Evolutionary conservation across 1,140 invertebrate species (phyloP).

Genomic region (Theocolax elegans): DNA sequence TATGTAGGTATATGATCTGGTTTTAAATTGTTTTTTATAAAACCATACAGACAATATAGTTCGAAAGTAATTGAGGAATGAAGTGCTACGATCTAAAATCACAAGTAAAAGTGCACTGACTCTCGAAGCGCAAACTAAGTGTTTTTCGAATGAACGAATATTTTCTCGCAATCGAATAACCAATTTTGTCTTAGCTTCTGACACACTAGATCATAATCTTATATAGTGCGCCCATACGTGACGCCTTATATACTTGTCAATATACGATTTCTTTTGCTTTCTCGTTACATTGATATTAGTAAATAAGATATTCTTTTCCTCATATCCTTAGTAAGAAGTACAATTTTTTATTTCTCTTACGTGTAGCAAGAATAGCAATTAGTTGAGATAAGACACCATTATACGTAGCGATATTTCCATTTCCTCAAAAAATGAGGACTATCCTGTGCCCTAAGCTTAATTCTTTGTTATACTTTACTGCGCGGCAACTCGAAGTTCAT

Average conservation of each 20-base stretch:
- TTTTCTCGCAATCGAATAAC: conserved; percentile 22
- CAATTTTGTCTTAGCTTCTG: conserved; percentile 36
- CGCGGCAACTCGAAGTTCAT: background rate
- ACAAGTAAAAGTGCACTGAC: conserved; percentile 18
- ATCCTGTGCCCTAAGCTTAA: conserved; percentile 21
- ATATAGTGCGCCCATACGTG: conserved; percentile 37
- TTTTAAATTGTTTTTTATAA: background rate
- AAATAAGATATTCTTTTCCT: conserved; percentile 46
- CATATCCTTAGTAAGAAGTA: conserved; percentile 51
- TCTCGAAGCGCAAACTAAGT: conserved; percentile 25
- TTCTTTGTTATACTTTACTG: conserved; percentile 3
- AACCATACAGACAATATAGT: conserved; percentile 19
- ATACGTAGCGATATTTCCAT: conserved; percentile 58
- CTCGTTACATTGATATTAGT: conserved; percentile 43
- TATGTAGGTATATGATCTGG: background rate
- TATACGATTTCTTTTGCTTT: conserved; percentile 41
- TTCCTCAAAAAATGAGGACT: conserved; percentile 38
- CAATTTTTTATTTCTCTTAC: conserved; percentile 53
- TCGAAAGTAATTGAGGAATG: conserved; percentile 25
- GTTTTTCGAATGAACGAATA: conserved; percentile 19
- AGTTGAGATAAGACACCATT: conserved; percentile 62
- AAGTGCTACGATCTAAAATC: conserved; percentile 35
- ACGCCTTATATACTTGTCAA: conserved; percentile 37
- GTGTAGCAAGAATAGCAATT: conserved; percentile 58
- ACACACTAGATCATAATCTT: conserved; percentile 42